Evolutionary conservation across 2,797 vertebrate species (phyloP).

Genomic region (Phrynocephalus vlangalii): DNA sequence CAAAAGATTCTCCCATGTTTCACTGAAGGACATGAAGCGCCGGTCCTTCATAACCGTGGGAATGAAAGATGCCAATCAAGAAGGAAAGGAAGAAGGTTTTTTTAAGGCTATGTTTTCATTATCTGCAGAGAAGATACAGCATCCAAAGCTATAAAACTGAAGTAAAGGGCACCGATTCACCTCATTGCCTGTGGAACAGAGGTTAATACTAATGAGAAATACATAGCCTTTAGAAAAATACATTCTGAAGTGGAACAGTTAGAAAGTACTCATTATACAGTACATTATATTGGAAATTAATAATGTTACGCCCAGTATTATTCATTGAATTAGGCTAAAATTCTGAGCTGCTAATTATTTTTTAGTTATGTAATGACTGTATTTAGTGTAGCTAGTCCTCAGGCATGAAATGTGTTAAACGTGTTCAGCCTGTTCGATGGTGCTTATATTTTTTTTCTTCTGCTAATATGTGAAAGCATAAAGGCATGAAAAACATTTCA

Average conservation of each 20-base stretch:
- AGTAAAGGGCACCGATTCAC: not conserved
- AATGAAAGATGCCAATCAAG: conserved; percentile 32
- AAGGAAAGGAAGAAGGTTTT: not conserved
- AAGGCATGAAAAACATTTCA: not conserved
- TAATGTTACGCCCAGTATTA: not conserved
- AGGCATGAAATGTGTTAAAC: not conserved
- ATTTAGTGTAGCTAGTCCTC: not conserved
- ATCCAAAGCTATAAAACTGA: not conserved
- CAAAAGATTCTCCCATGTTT: conserved; percentile 13
- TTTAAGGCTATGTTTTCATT: not conserved
- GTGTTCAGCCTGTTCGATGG: not conserved
- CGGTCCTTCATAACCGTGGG: not conserved
- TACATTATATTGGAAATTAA: conserved; percentile 9
- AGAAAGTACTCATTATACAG: not conserved
- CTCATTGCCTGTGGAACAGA: not conserved
- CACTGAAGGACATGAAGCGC: not conserved
- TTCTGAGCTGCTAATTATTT: not conserved
- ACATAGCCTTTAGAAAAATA: not conserved
- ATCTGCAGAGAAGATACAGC: not conserved
- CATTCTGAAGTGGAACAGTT: not conserved
- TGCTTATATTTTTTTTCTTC: not conserved
- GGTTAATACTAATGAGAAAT: not conserved
- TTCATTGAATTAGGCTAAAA: not conserved
- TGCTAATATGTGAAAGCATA: not conserved
- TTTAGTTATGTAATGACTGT: conserved; percentile 4